These are phyloP conservation scores for Leucozona laternaria DNA, from an alignment of 2,888 invertebrate species.

Conservation along the genomic window DNA sequence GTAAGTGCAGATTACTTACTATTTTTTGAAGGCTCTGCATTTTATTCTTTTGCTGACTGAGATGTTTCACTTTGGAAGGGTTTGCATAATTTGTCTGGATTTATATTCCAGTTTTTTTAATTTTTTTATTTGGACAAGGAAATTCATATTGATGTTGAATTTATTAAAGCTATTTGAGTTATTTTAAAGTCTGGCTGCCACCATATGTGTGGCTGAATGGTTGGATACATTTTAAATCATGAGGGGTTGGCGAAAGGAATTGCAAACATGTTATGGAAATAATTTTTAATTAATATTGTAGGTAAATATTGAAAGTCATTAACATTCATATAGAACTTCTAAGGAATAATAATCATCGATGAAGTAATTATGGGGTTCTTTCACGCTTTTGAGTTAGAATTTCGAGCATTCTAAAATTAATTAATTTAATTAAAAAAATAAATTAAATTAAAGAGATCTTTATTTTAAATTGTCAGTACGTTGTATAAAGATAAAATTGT, in stretches of 20 bases:
- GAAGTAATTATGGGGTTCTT: no score
- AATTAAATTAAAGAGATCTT: no score
- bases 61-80: constrained; percentile 32
- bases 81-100: constrained; percentile 18
- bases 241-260: background rate
- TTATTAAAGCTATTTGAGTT: constrained; percentile 3
- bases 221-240: constrained; percentile 3
- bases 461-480: no score
- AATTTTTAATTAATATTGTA: background rate
- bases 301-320: background rate
- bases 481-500: no score
- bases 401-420: no score
- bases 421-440: no score
- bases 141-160: constrained; percentile 28
- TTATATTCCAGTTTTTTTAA: background rate
- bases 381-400: no score
- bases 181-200: constrained; percentile 17
- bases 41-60: constrained; percentile 25
- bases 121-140: no score
- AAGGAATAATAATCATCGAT: no score
- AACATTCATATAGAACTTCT: background rate
- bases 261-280: background rate
- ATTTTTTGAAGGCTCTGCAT: constrained; percentile 23
- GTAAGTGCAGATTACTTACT: constrained; percentile 33
- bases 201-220: constrained; percentile 44